These are phyloP conservation scores for Burhinus oedicnemus DNA, from an alignment of 2,113 vertebrate genomes.

Conservation along the genomic window DNA sequence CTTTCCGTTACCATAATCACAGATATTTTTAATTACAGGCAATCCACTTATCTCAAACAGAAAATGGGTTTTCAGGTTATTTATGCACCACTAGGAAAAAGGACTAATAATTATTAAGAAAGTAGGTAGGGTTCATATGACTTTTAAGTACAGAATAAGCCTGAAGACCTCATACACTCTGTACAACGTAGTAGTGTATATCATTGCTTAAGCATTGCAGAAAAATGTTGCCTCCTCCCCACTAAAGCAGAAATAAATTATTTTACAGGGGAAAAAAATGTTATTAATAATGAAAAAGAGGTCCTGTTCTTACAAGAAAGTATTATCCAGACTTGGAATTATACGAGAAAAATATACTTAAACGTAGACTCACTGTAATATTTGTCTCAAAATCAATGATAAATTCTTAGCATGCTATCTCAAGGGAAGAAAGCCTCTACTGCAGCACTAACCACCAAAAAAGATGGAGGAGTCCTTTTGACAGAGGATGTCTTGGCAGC, in stretches of 20 bases:
- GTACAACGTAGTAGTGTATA: accelerated
- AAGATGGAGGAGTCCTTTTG: too few relatives aligned
- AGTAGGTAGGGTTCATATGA: not conserved
- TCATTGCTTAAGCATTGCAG: not conserved
- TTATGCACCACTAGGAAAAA: not conserved
- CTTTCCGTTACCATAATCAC: not conserved
- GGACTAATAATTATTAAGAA: not conserved
- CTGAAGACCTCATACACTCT: not conserved
- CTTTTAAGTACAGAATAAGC: not conserved
- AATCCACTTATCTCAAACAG: not conserved
- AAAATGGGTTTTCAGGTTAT: not conserved
- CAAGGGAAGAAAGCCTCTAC: too few relatives aligned
- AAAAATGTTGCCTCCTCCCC: not conserved
- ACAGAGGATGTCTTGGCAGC: not conserved
- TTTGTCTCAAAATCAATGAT: not conserved
- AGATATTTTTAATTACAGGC: not conserved
- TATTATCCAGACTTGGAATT: not conserved
- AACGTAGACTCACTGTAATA: not conserved
- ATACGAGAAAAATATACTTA: not conserved
- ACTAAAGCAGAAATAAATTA: not conserved
- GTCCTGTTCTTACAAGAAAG: not conserved
- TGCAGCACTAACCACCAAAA: not conserved
- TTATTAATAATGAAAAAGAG: not conserved
- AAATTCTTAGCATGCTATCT: not conserved
- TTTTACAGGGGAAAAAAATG: not conserved